Evolutionary conservation across 2,113 vertebrate genomes (phyloP), one percentile per base, ranked within the genome.

Genomic region (Colistium nudipinnis): DNA sequence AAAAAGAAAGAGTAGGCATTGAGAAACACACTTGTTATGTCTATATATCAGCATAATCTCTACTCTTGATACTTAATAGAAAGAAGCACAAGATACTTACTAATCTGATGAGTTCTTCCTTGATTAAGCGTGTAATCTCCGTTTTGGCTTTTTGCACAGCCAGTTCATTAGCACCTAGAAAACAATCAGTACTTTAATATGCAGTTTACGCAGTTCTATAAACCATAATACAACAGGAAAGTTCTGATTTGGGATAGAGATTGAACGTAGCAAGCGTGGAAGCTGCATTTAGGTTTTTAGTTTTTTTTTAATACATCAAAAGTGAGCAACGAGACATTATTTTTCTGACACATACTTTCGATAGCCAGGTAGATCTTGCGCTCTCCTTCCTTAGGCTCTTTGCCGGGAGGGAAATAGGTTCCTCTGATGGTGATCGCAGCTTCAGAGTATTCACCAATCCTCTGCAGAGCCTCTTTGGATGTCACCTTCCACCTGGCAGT

Each of bases 401-500:
- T 99, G 71, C 98, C 98, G 36, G 97, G 98, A 57, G 97, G 97
- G 85, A 99, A 99, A 11, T 99, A 99, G 0, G 98, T 99, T 78
- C 98, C 98, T 88, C 98, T 93, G 91, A 99, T 99, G 73, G 98
- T 99, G 88, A 99, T 99, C 76, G 98, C 98, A 3, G 97, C 98
- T 89, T 99, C 98, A 6, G 98, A 99, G 83, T 99, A 99, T 91
- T 99, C 98, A 48, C 98, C 98, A 62, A 99, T 99, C 83, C 97
- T 95, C 89, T 99, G 97, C 3, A 99, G 91, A 0, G 98, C 98
- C 85, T 99, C 98, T 83, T 99, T 99, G 60, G 98, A 99, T 0
- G 98, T 99, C 25, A 99, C 98, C 85, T 99, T 99, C 98, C 97
- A 99, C 59, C 98, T 94, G 47, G 98, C 98, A 53, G 98, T 99